Percentiles rank a stretch among this genome's conserved stretches.
These are phyloP conservation scores for Drosophila monieri DNA, from an alignment of 2,888 invertebrate genomes.

Conservation along the genomic window DNA sequence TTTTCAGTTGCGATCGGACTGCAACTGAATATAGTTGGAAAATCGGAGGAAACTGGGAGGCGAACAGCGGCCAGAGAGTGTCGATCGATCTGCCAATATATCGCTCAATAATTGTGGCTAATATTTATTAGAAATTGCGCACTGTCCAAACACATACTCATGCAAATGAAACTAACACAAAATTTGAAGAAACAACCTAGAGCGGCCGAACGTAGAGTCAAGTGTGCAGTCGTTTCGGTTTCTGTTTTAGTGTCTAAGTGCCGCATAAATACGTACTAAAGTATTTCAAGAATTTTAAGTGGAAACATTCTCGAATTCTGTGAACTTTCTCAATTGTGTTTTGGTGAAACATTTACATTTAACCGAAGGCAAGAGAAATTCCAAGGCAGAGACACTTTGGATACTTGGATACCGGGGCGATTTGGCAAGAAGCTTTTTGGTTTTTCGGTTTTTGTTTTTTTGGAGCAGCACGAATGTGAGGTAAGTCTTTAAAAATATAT, in stretches of 20 bases:
- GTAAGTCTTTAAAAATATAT: slow-evolving; percentile 48
- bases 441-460: not conserved
- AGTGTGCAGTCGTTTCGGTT: slow-evolving; percentile 27
- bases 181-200: not conserved
- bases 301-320: slow-evolving; percentile 43
- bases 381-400: slow-evolving; percentile 39
- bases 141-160: slow-evolving; percentile 15
- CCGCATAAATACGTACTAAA: slow-evolving; percentile 38
- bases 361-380: slow-evolving; percentile 20
- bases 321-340: slow-evolving; percentile 30
- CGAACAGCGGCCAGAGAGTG: not conserved
- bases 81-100: slow-evolving; percentile 2
- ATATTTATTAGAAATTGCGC: slow-evolving; percentile 18
- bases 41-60: slow-evolving; percentile 22
- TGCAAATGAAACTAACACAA: not conserved
- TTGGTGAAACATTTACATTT: slow-evolving; percentile 50
- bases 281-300: slow-evolving; percentile 71
- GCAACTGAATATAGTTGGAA: slow-evolving; percentile 44
- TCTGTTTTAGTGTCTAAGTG: slow-evolving; percentile 46
- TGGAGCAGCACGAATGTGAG: slow-evolving; percentile 37
- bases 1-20: slow-evolving; percentile 68
- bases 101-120: slow-evolving; percentile 19
- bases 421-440: slow-evolving; percentile 44
- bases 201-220: slow-evolving; percentile 13
- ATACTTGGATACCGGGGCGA: slow-evolving; percentile 24